A percentile compares a stretch with the other conserved stretches of the same genome.
These are phyloP conservation scores for Silurus lanzhouensis DNA, from an alignment of 2,797 vertebrate species.

Conservation along the genomic window DNA sequence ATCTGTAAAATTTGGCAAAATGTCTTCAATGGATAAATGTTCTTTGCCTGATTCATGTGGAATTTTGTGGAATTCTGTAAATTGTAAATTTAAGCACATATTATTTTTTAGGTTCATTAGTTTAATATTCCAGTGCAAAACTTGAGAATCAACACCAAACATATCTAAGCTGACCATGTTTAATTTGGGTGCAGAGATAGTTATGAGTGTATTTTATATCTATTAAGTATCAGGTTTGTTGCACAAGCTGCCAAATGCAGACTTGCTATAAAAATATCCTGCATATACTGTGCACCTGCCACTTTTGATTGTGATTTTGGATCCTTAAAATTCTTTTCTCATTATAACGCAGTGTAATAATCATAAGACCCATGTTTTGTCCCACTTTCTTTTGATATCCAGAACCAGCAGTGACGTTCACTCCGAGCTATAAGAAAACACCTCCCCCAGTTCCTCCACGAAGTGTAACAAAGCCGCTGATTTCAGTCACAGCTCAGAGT, in stretches of 20 bases:
- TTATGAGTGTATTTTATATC: background rate
- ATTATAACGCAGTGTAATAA: background rate
- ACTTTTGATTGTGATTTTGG: background rate
- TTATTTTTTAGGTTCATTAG: background rate
- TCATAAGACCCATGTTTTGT: background rate
- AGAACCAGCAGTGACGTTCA: constrained; percentile 82
- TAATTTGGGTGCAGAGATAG: background rate
- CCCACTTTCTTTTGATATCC: background rate
- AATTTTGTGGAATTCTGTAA: background rate
- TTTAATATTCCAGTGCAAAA: constrained; percentile 4
- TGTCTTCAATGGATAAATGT: background rate
- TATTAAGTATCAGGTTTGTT: background rate
- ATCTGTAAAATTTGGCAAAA: background rate
- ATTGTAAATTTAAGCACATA: background rate
- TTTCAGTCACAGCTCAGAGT: constrained; percentile 98
- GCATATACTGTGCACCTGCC: background rate
- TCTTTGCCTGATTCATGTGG: background rate
- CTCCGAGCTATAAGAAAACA: constrained; percentile 92
- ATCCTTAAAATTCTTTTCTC: background rate
- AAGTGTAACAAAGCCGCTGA: constrained; percentile 93
- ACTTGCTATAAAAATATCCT: background rate
- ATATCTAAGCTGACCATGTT: background rate
- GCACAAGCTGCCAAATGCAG: background rate
- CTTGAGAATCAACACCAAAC: background rate
- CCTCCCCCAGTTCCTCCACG: constrained; percentile 95